These are phyloP conservation scores for Diadophis punctatus DNA, from an alignment of 2,113 vertebrate species.

Conservation along the genomic window DNA sequence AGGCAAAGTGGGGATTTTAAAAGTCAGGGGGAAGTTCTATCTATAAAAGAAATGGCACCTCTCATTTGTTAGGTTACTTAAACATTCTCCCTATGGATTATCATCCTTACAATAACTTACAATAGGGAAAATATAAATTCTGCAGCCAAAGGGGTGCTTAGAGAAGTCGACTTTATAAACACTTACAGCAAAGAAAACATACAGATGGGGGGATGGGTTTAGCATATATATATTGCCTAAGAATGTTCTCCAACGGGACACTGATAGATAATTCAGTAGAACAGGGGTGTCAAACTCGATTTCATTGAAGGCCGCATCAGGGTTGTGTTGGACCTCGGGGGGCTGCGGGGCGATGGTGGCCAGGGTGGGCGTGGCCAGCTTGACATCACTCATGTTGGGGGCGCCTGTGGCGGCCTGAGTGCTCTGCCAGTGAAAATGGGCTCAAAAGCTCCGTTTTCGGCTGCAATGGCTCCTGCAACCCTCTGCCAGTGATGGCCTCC, in stretches of 20 bases:
- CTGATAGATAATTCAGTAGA: not conserved
- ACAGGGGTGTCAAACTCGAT: no score
- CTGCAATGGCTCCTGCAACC: no score
- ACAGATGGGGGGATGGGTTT: not conserved
- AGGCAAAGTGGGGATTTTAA: not conserved
- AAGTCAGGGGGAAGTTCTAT: not conserved
- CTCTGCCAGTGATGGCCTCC: no score
- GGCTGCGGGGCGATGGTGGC: no score
- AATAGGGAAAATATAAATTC: not conserved
- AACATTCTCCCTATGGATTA: not conserved
- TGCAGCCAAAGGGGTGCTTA: not conserved
- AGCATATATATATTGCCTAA: not conserved
- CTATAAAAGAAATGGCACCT: not conserved
- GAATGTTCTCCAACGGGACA: not conserved
- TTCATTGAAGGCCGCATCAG: no score
- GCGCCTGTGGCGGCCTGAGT: no score
- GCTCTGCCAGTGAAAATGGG: no score
- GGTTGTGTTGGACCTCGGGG: no score
- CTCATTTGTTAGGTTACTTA: not conserved
- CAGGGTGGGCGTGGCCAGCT: no score
- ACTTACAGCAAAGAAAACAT: not conserved
- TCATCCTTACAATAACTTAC: not conserved
- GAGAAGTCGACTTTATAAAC: not conserved
- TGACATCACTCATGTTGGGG: no score
- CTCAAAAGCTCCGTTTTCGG: no score